Percentiles rank a stretch among this genome's conserved stretches.
phyloP scores from a whole-genome alignment of 2,113 vertebrate genomes.

The Lophochroa leadbeateri region DNA sequence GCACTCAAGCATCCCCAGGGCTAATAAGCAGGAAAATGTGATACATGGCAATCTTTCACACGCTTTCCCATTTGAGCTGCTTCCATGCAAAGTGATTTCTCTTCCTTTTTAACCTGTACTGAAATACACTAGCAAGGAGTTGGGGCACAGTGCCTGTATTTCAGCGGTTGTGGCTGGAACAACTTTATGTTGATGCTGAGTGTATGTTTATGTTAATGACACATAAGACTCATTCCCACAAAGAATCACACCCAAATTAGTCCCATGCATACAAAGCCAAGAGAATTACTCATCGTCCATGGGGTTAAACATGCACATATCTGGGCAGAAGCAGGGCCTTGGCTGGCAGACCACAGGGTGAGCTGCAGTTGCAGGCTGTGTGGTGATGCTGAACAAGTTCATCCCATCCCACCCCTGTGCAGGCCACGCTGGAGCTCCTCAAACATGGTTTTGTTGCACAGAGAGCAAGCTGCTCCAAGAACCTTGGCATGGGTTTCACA shows the following conservation, averaged over 20 bases:
- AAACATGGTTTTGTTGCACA: not conserved
- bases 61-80: no score
- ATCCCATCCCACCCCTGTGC: accelerated
- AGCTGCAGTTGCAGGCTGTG: accelerated
- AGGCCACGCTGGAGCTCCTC: accelerated
- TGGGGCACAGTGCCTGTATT: no score
- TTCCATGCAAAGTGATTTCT: no score
- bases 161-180: no score
- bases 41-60: no score
- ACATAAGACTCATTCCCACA: no score
- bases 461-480: not conserved
- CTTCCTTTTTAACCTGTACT: no score
- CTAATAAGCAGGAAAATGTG: no score
- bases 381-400: not conserved
- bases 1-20: not conserved
- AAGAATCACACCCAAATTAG: not conserved
- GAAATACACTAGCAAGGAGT: no score
- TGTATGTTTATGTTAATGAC: no score
- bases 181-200: no score
- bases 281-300: not conserved
- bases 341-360: not conserved
- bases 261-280: not conserved
- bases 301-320: not conserved
- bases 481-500: accelerated
- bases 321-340: not conserved